Base-by-base conservation (phyloP, 2,797 vertebrate species). In the Euphonia xanthogaster region DNA sequence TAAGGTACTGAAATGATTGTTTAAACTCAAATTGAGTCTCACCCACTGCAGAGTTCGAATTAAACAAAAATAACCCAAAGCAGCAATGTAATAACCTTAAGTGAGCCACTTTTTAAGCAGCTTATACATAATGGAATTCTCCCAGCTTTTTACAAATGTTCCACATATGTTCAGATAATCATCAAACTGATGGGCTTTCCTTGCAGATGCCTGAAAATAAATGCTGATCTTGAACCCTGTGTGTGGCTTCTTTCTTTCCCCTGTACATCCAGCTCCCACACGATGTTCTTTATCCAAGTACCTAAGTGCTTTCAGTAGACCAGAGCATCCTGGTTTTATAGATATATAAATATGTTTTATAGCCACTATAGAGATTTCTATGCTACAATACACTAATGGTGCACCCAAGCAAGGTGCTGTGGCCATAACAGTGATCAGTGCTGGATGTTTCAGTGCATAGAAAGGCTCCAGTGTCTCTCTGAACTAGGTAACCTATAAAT, bases 11-110 rank as follows among this genome's bases (percentile, higher is more conserved):
- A 95, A 96, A 93, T 93, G 96, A 97, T 97, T 97, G 96, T 97
- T 97, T 97, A 97, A 97, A 93, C 73, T 85, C 96, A 97, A 97
- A 97, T 97, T 91, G 94, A 93, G 91, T 97, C 90, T 97, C 88
- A 88, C 51, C 79, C 87, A 94, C 95, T 88, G 75, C 78, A 86
- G 95, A 83, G 81, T 93, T 94, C 88, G 94, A 97, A 97, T 97
- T 97, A 97, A 97, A 96, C 94, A 96, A 94, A 95, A 95, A 96
- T 96, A 97, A 97, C 94, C 89, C 80, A 95, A 91, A 95, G 90
- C 90, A 96, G 93, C 78, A 90, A 81, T 94, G 91, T 95, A 96
- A 95, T 95, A 96, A 96, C 93, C 88, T 96, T 96, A 97, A 96
- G 95, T 86, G 87, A 97, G 88, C 92, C 95, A 93, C 94, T 92